Evolutionary conservation across 2,113 vertebrate species (phyloP).

Genomic region (Phyllostomus hastatus): DNA sequence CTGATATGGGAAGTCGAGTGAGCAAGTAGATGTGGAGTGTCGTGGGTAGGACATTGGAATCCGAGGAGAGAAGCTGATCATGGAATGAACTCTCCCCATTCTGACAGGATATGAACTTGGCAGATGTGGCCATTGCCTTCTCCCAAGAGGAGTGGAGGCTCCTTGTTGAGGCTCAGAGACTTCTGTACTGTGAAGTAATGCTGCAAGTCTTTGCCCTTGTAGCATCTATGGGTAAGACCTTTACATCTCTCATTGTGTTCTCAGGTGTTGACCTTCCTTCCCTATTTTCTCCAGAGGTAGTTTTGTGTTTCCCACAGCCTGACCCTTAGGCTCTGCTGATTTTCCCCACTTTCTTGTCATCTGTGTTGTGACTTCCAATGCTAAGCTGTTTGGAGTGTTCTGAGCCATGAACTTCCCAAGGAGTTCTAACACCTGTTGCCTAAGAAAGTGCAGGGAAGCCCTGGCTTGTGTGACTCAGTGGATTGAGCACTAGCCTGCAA

Average conservation of each 20-base stretch:
- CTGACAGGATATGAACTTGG: slow-evolving; percentile 7
- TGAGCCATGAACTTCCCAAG: neutral
- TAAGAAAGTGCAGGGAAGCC: neutral
- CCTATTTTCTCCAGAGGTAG: neutral
- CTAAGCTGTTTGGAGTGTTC: neutral
- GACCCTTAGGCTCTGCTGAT: neutral
- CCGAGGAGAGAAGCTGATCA: neutral
- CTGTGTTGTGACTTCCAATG: neutral
- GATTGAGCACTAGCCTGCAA: too few relatives aligned
- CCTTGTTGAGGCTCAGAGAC: neutral
- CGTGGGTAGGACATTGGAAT: neutral
- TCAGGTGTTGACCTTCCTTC: neutral
- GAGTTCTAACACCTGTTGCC: neutral
- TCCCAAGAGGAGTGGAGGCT: slow-evolving; percentile 31
- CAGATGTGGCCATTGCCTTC: slow-evolving; percentile 34
- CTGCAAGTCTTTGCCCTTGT: slow-evolving; percentile 14
- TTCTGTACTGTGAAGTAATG: slow-evolving; percentile 1
- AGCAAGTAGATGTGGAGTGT: neutral
- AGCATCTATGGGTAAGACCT: neutral
- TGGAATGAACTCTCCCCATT: neutral
- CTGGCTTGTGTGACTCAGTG: too few relatives aligned
- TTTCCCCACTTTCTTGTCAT: neutral
- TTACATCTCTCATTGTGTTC: neutral
- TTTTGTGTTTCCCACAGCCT: neutral
- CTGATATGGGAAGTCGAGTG: neutral